Percentiles rank a stretch among this genome's conserved stretches.
Evolutionary conservation across 2,797 vertebrate genomes (phyloP).

Genomic region (Rhynchotus rufescens): DNA sequence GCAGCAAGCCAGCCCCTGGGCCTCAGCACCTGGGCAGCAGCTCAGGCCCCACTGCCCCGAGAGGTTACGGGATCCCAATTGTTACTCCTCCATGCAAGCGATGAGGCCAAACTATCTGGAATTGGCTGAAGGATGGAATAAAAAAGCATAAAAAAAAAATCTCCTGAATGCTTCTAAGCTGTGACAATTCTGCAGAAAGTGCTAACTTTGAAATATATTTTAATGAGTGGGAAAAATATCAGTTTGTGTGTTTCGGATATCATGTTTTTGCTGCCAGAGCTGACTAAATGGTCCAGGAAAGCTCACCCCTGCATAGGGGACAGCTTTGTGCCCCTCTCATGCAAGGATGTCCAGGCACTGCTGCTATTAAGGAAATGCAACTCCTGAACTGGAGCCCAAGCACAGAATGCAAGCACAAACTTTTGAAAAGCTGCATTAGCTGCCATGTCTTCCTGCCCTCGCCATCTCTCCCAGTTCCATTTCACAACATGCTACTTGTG

Average conservation of each 20-base stretch:
- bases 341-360: not conserved
- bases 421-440: not conserved
- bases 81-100: not conserved
- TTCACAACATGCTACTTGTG: not conserved
- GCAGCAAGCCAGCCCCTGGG: not conserved
- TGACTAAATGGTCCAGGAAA: not conserved
- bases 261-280: not conserved
- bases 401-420: not conserved
- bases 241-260: not conserved
- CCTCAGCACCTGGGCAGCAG: conserved; percentile 12
- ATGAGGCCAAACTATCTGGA: conserved; percentile 9
- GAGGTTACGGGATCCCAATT: not conserved
- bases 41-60: not conserved
- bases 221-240: not conserved
- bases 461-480: not conserved
- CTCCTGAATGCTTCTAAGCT: not conserved
- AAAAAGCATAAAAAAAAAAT: not conserved
- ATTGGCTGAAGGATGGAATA: not conserved
- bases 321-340: not conserved
- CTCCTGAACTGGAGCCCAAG: not conserved
- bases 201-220: not conserved
- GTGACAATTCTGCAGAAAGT: not conserved
- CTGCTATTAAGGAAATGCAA: not conserved
- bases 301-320: not conserved
- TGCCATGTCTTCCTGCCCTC: not conserved